phyloP scores from a whole-genome alignment of 2,797 vertebrate genomes.

The Neosilurus mollespiculum region DNA sequence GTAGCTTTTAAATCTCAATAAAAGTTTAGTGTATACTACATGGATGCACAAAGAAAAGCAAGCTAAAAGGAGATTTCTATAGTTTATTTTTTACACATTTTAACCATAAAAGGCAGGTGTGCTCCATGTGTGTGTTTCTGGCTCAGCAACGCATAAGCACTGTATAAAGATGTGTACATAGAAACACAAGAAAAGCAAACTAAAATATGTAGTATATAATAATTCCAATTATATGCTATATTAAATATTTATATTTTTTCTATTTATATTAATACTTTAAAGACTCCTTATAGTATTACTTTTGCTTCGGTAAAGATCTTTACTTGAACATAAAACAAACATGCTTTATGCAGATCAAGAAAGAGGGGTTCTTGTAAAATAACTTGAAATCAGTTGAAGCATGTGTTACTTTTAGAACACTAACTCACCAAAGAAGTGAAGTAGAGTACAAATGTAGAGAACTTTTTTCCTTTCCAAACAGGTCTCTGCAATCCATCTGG shows the following conservation, averaged over 20 bases:
- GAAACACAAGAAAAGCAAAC: no score
- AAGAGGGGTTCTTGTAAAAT: background rate
- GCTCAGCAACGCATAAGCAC: no score
- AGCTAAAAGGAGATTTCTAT: no score
- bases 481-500: constrained; percentile 82
- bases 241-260: background rate
- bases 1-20: no score
- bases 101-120: no score
- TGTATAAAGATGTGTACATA: no score
- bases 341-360: background rate
- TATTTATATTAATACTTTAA: background rate
- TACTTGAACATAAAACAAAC: background rate
- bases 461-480: constrained; percentile 79
- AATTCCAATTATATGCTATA: background rate
- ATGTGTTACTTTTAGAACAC: background rate
- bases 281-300: background rate
- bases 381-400: background rate
- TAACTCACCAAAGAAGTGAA: constrained; percentile 89
- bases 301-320: background rate
- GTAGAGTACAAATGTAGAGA: constrained; percentile 80
- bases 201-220: no score
- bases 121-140: no score
- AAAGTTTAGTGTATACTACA: no score
- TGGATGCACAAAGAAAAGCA: no score
- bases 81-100: no score